phyloP scores from a whole-genome alignment of 2,797 vertebrate genomes.

The Danionella dracula region DNA sequence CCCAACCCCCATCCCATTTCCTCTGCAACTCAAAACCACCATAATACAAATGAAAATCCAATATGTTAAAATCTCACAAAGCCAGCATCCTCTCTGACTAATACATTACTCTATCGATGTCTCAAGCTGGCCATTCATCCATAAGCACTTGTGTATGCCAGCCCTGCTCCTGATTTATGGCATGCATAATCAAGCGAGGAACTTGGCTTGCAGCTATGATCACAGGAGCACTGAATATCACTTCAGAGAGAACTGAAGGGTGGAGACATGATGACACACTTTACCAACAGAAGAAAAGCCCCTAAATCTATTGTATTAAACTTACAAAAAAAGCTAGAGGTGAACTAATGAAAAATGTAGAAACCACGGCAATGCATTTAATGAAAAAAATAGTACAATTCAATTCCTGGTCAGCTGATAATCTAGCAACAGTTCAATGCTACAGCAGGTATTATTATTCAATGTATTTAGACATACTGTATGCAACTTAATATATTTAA shows the following conservation, averaged over 20 bases:
- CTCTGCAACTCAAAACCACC: slow-evolving; percentile 11
- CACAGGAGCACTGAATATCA: slow-evolving; percentile 18
- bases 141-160: not conserved
- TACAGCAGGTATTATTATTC: no score
- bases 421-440: no score
- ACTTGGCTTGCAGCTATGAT: slow-evolving; percentile 27
- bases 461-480: no score
- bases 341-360: no score
- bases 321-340: no score
- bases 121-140: not conserved
- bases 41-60: slow-evolving; percentile 25
- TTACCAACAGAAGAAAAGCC: not conserved
- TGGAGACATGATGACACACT: not conserved
- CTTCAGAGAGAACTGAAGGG: not conserved
- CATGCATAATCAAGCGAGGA: slow-evolving; percentile 23
- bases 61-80: slow-evolving; percentile 23
- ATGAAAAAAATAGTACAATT: no score
- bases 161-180: slow-evolving; percentile 21
- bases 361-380: no score
- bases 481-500: no score
- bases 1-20: slow-evolving; percentile 11
- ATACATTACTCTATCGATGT: slow-evolving; percentile 6
- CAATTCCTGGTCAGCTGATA: no score
- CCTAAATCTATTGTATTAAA: not conserved
- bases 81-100: not conserved